Base-by-base conservation (phyloP, 1,140 invertebrate genomes). In the Samia ricini region DNA sequence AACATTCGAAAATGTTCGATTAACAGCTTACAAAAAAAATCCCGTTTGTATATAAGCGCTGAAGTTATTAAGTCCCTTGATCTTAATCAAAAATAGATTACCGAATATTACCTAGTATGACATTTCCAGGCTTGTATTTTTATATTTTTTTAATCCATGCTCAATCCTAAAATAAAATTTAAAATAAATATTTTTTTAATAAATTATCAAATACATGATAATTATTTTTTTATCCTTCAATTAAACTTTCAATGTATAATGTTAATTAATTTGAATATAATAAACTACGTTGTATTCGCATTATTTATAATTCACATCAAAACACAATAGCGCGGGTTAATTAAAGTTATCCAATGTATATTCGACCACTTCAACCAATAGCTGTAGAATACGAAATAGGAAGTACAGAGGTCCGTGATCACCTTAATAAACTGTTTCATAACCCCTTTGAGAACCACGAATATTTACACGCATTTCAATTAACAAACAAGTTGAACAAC, bases 401-500 rank as follows among this genome's bases (percentile, higher is more conserved):
- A 55, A 55, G 6, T 55, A 23, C 24, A 23, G 24, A 12, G 24
- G 10, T 22, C 52, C 24, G 24, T 55, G 12, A 22, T 55, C 21
- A 18, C 52, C 52, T 22, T 55, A 55, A 24, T 55, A 69, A 69
- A 64, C 68, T 65, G 66, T 80, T 81, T 77, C 75, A 72, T 78
- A 79, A 78, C 61, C 75, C 60, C 71, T 59, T 63, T 63, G 62
- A 73, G 76, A 71, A 73, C 76, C 69, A 72, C 63, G 71, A 74
- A 68, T 79, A 80, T 80, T 82, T 85, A 83, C 82, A 85, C 74
- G 79, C 82, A 73, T 83, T 83, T 83, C 80, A 85, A 85, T 85
- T 83, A 85, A 85, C 77, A 71, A 80, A 81, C 79, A 72, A 75
- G 71, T 64, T 23, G 64, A 69, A 70, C 69, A 72, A 77, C 77